Evolutionary conservation across 2,888 invertebrate species (phyloP).

Genomic region (Cataglyphis altisquamis): DNA sequence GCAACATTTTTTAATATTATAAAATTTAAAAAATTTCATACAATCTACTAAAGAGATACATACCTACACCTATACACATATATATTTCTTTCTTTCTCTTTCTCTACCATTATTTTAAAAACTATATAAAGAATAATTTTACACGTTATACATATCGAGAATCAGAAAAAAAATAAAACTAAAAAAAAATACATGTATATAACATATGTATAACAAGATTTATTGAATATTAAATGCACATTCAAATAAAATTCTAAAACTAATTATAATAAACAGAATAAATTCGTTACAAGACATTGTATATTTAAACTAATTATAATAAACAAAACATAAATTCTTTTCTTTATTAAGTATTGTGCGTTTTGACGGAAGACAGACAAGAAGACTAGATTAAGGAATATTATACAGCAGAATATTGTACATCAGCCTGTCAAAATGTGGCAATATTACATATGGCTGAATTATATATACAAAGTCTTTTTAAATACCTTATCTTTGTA

Average conservation of each 20-base stretch:
- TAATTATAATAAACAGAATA: conserved; percentile 34
- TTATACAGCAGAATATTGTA: neutral
- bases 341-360: conserved; percentile 2
- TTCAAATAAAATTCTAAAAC: conserved; percentile 3
- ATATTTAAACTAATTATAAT: conserved; percentile 6
- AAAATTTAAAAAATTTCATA: neutral
- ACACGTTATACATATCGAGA: neutral
- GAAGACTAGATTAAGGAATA: conserved; percentile 23
- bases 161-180: neutral
- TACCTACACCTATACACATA: no score
- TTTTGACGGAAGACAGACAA: conserved; percentile 13
- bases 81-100: no score
- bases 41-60: neutral
- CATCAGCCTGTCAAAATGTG: conserved; percentile 41
- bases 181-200: neutral
- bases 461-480: conserved; percentile 42
- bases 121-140: conserved; percentile 13
- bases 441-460: conserved; percentile 50
- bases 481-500: conserved; percentile 46
- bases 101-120: neutral
- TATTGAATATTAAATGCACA: neutral
- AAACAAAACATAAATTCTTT: conserved; percentile 3
- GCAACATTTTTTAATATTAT: neutral
- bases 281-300: conserved; percentile 17
- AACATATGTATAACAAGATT: neutral